Base-by-base conservation (phyloP, 2,888 invertebrate genomes). In the Stegana nigrithorax region DNA sequence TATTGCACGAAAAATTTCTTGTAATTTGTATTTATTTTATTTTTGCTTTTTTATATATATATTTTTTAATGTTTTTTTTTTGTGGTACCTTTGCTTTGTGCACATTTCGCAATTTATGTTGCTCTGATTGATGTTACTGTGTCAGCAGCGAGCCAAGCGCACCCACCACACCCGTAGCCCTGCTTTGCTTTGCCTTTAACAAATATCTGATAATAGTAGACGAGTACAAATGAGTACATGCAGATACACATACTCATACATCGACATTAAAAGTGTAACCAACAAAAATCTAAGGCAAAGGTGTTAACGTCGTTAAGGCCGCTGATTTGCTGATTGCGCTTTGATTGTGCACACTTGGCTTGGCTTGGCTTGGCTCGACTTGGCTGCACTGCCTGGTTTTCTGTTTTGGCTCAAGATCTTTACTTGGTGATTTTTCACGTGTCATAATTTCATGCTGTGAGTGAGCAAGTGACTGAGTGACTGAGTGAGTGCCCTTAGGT, bases 251-350 rank as follows among this genome's bases (percentile, higher is more conserved):
- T 14, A 39, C n/a, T 39, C 14, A 14, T 39, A 39, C 39, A 39
- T 17, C 39, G 17, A 39, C 39, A 39, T 14, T 8, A 39, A 14
- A 26, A 50, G n/a, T 50, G 50, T 26, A 23, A 42, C 32, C 53
- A 27, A 27, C n/a, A n/a, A 23, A 42, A 8, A 39, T 25, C 44
- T 42, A 19, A 51, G 27, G 12, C 26, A 27, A 32, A 59, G 45
- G 63, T 71, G 66, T 60, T 59, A 58, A 61, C n/a, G n/a, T n/a
- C n/a, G n/a, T n/a, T n/a, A n/a, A 42, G 59, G 60, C 59, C 63
- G 50, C 60, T 69, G 67, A 75, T 75, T 66, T 70, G 67, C 55
- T 71, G 71, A 71, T 71, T 57, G 68, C 64, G 62, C 65, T 71
- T 75, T 67, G 68, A 73, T 68, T 71, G 66, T 65, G 53, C 21